Conservation (phyloP, 2,113 vertebrate genomes). For the Syngnathoides biaculeatus region DNA sequence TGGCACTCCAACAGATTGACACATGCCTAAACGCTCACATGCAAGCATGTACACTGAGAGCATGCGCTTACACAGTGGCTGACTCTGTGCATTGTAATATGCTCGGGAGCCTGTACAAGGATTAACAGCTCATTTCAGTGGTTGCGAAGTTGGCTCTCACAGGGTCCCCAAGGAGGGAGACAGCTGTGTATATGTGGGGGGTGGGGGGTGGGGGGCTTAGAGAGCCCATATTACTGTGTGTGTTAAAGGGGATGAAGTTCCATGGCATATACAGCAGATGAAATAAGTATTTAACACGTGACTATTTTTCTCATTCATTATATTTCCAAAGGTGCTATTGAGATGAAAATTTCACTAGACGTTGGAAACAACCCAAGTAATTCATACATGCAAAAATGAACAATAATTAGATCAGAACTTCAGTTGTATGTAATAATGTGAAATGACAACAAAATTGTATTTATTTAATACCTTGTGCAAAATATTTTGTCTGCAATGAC, state of each 20-base stretch:
- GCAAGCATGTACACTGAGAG: conserved; percentile 23
- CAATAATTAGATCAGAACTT: too few species aligned
- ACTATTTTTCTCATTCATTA: too few species aligned
- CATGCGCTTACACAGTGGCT: conserved; percentile 31
- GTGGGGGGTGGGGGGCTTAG: conserved; percentile 27
- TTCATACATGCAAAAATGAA: too few species aligned
- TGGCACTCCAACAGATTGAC: conserved; percentile 53
- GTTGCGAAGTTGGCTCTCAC: conserved; percentile 63
- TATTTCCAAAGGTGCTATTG: too few species aligned
- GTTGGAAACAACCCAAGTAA: too few species aligned
- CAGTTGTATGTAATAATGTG: too few species aligned
- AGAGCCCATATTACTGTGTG: conserved; percentile 11
- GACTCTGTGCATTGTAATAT: conserved; percentile 60
- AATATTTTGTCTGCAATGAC: too few species aligned
- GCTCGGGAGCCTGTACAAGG: conserved; percentile 62
- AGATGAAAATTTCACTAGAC: too few species aligned
- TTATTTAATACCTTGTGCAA: too few species aligned
- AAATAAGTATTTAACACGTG: too few species aligned
- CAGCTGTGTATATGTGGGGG: conserved; percentile 51
- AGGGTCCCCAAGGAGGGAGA: conserved; percentile 55
- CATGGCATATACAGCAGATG: conserved; percentile 1
- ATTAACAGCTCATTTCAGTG: conserved; percentile 74
- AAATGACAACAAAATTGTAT: too few species aligned
- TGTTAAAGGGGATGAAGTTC: conserved; percentile 6
- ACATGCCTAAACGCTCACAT: conserved; percentile 36